These are phyloP conservation scores for Latrodectus hesperus DNA, from an alignment of 2,888 invertebrate genomes.

Conservation along the genomic window DNA sequence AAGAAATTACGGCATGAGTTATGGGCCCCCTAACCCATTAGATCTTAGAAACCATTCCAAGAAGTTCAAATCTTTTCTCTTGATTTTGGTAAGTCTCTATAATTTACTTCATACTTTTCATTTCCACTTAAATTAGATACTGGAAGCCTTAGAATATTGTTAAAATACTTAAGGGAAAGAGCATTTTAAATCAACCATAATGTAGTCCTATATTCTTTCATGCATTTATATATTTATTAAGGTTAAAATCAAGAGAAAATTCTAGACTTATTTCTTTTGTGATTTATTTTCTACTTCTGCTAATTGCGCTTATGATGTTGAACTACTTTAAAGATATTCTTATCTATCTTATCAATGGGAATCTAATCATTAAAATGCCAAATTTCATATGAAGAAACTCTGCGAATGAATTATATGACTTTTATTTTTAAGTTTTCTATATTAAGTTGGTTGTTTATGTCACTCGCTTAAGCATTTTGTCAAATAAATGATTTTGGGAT, in stretches of 20 bases:
- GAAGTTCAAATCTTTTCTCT: neutral
- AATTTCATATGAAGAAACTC: no score
- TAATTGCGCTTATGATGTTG: no score
- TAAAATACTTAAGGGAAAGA: slow-evolving; percentile 36
- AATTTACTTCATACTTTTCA: slow-evolving; percentile 38
- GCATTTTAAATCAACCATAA: slow-evolving; percentile 9
- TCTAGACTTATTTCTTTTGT: neutral
- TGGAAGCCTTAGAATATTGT: slow-evolving; percentile 9
- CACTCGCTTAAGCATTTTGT: no score
- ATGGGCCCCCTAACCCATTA: slow-evolving; percentile 44
- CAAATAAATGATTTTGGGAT: no score
- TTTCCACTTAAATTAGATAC: slow-evolving; percentile 40
- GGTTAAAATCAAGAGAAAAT: slow-evolving; percentile 12
- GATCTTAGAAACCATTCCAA: slow-evolving; percentile 33
- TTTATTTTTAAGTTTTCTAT: no score
- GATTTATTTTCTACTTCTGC: neutral
- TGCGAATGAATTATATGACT: no score
- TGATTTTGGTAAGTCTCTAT: slow-evolving; percentile 16
- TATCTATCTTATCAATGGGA: no score
- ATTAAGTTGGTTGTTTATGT: no score
- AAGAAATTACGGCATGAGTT: slow-evolving; percentile 49
- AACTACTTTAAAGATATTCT: no score
- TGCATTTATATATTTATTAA: slow-evolving; percentile 30
- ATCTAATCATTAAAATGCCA: no score
- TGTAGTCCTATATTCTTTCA: slow-evolving; percentile 30